phyloP scores from a whole-genome alignment of 1,140 invertebrate genomes.

The Tribolium madens region DNA sequence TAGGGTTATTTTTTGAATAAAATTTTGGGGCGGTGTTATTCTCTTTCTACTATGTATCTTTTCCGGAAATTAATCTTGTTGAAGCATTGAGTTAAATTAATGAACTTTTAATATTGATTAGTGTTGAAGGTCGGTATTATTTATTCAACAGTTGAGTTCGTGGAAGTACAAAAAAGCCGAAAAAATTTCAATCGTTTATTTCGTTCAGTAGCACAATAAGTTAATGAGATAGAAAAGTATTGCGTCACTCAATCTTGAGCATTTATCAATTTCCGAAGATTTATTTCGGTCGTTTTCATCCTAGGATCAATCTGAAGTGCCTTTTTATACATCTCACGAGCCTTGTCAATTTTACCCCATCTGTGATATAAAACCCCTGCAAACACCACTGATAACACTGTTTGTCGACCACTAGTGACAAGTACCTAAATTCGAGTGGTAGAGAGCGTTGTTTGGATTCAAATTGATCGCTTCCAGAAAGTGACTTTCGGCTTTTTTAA shows the following conservation, averaged over 20 bases:
- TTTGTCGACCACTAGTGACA: conserved; percentile 50
- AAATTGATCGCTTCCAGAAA: conserved; percentile 82
- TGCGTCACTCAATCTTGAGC: conserved; percentile 42
- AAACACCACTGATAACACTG: conserved; percentile 57
- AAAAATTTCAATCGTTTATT: too few species aligned
- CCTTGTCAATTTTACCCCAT: conserved; percentile 84
- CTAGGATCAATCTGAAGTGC: conserved; percentile 81
- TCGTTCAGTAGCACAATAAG: too few species aligned
- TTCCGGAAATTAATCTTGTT: too few species aligned
- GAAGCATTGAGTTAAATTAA: too few species aligned
- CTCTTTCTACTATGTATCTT: too few species aligned
- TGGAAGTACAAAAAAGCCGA: too few species aligned
- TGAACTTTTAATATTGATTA: too few species aligned
- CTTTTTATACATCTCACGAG: conserved; percentile 80
- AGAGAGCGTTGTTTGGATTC: conserved; percentile 77
- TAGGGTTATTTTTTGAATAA: too few species aligned
- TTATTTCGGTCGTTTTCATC: conserved; percentile 74
- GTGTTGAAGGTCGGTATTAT: too few species aligned
- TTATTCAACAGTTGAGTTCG: too few species aligned
- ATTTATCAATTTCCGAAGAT: conserved; percentile 70
- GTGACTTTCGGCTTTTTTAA: conserved; percentile 82
- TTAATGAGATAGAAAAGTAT: neutral
- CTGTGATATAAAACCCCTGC: conserved; percentile 93
- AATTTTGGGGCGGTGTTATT: too few species aligned
- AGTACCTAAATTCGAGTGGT: conserved; percentile 87